Evolutionary conservation across 2,888 invertebrate species (phyloP).

Genomic region (Tetropium fuscum): DNA sequence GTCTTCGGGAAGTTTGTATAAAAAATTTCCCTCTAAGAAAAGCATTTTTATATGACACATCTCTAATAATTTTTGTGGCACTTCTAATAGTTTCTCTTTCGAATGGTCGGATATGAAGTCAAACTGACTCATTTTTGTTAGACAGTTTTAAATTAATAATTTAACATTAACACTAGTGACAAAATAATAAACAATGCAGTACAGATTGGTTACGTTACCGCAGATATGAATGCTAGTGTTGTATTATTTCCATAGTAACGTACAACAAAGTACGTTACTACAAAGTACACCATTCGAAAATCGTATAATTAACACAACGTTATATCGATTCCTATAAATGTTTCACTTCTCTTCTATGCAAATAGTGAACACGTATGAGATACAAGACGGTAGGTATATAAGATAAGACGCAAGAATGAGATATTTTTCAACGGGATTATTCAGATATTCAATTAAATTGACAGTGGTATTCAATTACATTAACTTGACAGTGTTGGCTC

Average conservation of each 20-base stretch:
- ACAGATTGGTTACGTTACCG: conserved; percentile 20
- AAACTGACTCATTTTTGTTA: conserved; percentile 44
- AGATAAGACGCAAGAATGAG: too few relatives aligned
- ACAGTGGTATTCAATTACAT: too few relatives aligned
- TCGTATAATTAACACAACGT: too few relatives aligned
- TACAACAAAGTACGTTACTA: too few relatives aligned
- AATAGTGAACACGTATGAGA: too few relatives aligned
- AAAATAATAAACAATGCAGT: conserved; percentile 19
- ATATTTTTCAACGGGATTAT: too few relatives aligned
- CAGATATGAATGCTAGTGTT: conserved; percentile 9
- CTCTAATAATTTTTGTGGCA: conserved; percentile 57
- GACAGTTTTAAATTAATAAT: conserved; percentile 12
- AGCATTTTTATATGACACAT: conserved; percentile 66
- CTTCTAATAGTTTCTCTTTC: conserved; percentile 54
- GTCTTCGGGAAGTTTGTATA: conserved; percentile 69
- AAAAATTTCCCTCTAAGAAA: conserved; percentile 70
- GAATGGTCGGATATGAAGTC: conserved; percentile 62
- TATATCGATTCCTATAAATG: too few relatives aligned
- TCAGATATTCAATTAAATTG: too few relatives aligned
- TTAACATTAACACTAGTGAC: conserved; percentile 33
- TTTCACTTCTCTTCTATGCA: too few relatives aligned
- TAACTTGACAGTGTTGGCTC: too few relatives aligned
- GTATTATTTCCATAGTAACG: conserved; percentile 29
- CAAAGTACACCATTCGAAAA: too few relatives aligned
- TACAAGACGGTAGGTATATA: too few relatives aligned